Evolutionary conservation across 2,888 invertebrate species (phyloP), one percentile per base, ranked within the genome.

Genomic region (Marronus borbonicus): DNA sequence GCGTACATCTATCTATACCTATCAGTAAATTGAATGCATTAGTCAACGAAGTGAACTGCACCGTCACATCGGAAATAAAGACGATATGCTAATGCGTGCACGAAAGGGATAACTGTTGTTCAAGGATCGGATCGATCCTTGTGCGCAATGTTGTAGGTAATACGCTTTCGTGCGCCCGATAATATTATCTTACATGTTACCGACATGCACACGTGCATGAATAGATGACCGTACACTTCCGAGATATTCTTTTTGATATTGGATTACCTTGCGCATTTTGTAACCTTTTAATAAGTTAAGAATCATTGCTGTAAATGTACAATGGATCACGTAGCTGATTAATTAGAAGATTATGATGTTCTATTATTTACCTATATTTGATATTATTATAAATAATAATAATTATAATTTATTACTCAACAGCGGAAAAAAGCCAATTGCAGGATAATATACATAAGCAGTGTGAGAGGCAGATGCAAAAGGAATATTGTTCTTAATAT

Each of bases 21-120:
- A 68, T 68, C 66, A 68, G 20, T 49, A 49, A 49, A 68, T 68
- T 44, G 66, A 68, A 49, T 68, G 66, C 66, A 68, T 68, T 68
- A 68, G 66, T 68, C 66, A 68, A 50, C 60, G 17, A 28, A 60
- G 10, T 68, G 66, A 68, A 49, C 66, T 20, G 66, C 49, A 10
- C 60, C 24, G 44, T 68, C 49, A 50, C 24, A 12, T 68, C 49
- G 66, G 66, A 68, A 68, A 68, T 68, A 68, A 68, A 49, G 49
- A 24, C 66, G 66, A 68, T 68, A 68, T 68, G 49, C 49, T 68
- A 68, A 68, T 68, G 49, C 8, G 60, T 60, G 24, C 60, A 24
- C 24, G 49, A 49, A 5, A 20, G 17, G 49, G 20, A 28, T 68
- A 68, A 68, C 66, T 68, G 20, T 49, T 68, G 20, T 60, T 28